Conservation (phyloP, 2,797 vertebrate genomes). For the Tiaroga cobitis region DNA sequence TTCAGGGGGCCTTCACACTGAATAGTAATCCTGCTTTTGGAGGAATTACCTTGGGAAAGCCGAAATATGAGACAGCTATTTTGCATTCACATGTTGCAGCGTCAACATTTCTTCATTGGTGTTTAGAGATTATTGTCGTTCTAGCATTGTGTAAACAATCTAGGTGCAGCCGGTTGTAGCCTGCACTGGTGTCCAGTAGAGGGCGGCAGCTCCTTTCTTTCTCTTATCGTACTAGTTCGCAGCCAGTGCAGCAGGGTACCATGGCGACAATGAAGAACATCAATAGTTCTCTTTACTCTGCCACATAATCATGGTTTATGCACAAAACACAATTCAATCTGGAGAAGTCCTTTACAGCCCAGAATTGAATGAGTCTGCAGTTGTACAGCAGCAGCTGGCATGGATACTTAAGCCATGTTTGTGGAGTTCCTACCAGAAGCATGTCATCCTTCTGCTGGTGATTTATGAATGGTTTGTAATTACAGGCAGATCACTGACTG, state of each 20-base stretch:
- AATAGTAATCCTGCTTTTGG: constrained; percentile 56
- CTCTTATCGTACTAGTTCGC: background rate
- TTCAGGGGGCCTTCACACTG: constrained; percentile 29
- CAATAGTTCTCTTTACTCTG: constrained; percentile 47
- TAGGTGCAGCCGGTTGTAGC: constrained; percentile 3
- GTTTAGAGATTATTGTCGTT: background rate
- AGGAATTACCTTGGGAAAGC: constrained; percentile 33
- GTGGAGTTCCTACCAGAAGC: constrained; percentile 30
- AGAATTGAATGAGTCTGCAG: constrained; percentile 29
- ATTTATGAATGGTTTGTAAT: constrained; percentile 58
- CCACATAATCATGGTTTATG: constrained; percentile 40
- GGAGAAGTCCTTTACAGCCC: background rate
- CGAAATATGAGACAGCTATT: constrained; percentile 4
- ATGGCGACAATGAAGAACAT: constrained; percentile 34
- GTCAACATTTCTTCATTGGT: background rate
- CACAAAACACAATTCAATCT: constrained; percentile 31
- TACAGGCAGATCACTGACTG: constrained; percentile 39
- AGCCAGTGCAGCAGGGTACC: constrained; percentile 10
- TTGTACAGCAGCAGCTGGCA: constrained; percentile 19
- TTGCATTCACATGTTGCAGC: background rate
- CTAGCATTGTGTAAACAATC: background rate
- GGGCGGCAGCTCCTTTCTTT: constrained; percentile 56
- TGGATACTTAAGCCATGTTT: constrained; percentile 31
- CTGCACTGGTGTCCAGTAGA: constrained; percentile 55
- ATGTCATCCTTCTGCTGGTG: constrained; percentile 41